Conservation (phyloP, 2,113 vertebrate genomes). For the Acrocephalus kingi region DNA sequence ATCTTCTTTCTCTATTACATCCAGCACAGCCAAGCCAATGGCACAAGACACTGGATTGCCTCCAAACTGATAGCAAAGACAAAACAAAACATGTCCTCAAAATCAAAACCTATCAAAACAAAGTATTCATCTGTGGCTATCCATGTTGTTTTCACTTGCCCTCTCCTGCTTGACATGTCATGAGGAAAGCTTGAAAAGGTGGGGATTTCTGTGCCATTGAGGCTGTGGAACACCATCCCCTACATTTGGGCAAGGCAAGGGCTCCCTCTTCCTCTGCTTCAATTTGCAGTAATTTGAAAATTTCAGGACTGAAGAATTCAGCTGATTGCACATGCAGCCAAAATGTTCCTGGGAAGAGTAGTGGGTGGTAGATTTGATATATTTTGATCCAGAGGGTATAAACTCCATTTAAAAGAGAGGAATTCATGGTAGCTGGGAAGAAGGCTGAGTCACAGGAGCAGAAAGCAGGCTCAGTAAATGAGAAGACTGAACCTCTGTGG, state of each 20-base stretch:
- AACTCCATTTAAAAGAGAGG: not conserved
- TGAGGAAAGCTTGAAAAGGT: not conserved
- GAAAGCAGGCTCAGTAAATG: not conserved
- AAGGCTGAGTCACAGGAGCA: not conserved
- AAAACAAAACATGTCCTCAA: not conserved
- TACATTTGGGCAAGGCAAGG: not conserved
- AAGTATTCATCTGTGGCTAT: not conserved
- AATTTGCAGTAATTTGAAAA: not conserved
- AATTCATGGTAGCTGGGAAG: not conserved
- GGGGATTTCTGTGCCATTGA: not conserved
- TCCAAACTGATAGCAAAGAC: conserved; percentile 82
- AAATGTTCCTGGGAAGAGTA: not conserved
- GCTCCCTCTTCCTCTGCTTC: not conserved
- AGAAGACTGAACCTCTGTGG: not conserved
- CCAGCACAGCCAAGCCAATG: conserved; percentile 89
- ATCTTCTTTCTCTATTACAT: conserved; percentile 89
- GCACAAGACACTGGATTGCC: conserved; percentile 97
- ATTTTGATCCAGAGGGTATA: not conserved
- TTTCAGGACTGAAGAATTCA: not conserved
- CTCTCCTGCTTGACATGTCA: not conserved
- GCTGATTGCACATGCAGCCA: not conserved
- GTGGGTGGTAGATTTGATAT: not conserved
- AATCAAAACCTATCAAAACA: not conserved
- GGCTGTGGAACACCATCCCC: not conserved
- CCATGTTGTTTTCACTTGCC: not conserved